These are phyloP conservation scores for Hydrochoerus hydrochaeris DNA, from an alignment of 2,113 vertebrate genomes.

Conservation along the genomic window DNA sequence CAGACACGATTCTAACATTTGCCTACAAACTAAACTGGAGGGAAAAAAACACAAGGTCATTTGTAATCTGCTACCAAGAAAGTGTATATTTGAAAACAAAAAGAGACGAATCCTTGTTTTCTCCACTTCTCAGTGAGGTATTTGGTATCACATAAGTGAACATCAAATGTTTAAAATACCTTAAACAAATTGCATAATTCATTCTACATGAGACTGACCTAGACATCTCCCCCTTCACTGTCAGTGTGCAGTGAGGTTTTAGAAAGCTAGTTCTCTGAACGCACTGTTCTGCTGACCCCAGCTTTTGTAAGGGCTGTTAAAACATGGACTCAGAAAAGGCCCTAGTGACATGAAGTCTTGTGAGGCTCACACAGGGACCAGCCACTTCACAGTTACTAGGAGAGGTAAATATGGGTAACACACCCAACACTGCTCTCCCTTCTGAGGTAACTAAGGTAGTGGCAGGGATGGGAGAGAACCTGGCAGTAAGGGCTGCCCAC, in stretches of 20 bases:
- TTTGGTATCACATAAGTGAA: background rate
- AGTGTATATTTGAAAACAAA: background rate
- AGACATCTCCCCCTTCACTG: background rate
- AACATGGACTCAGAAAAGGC: background rate
- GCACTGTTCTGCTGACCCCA: fast-evolving
- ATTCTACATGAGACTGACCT: background rate
- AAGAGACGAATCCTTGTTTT: background rate
- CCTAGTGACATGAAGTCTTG: fast-evolving
- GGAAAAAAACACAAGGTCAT: background rate
- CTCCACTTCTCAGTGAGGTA: background rate
- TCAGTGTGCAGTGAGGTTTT: fast-evolving
- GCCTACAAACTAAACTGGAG: background rate
- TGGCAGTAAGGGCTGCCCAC: background rate
- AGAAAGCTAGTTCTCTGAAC: background rate
- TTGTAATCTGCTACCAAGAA: background rate
- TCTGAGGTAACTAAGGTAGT: too few relatives aligned
- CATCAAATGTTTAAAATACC: background rate
- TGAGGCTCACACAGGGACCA: fast-evolving
- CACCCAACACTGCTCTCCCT: background rate
- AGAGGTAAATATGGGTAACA: background rate
- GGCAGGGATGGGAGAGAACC: background rate
- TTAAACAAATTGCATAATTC: background rate
- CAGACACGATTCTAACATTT: background rate
- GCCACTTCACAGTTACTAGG: background rate
- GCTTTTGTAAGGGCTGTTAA: background rate